Evolutionary conservation across 2,797 vertebrate genomes (phyloP).

Genomic region (Anguilla obscura): DNA sequence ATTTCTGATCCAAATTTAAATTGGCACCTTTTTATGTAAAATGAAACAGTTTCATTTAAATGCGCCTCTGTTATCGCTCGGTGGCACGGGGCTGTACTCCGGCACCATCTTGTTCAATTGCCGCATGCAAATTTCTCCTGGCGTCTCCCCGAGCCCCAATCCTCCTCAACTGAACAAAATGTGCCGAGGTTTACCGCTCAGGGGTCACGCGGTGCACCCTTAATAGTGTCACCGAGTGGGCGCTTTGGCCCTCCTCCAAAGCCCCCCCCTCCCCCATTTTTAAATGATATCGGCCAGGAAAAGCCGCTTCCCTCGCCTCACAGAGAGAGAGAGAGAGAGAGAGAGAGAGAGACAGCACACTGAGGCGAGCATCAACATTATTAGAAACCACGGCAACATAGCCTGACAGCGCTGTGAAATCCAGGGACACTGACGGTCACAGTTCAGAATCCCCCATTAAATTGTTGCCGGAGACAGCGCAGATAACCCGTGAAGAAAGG

Average conservation of each 20-base stretch:
- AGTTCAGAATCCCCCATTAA: conserved; percentile 61
- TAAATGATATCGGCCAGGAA: conserved; percentile 46
- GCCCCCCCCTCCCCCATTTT: conserved; percentile 31
- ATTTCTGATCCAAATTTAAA: conserved; percentile 7
- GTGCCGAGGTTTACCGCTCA: neutral
- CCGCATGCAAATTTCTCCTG: neutral
- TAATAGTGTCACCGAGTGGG: conserved; percentile 27
- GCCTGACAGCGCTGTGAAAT: conserved; percentile 63
- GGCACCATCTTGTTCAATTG: conserved; percentile 14
- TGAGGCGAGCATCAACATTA: conserved; percentile 47
- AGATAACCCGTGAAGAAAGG: conserved; percentile 45
- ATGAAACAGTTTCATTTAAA: conserved; percentile 26
- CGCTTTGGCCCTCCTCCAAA: neutral
- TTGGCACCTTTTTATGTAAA: conserved; percentile 1
- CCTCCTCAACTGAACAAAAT: conserved; percentile 19
- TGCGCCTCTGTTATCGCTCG: neutral
- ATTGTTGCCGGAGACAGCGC: conserved; percentile 41
- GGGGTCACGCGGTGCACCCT: conserved; percentile 7
- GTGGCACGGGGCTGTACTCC: conserved; percentile 16
- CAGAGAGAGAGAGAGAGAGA: too few species aligned
- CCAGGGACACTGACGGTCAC: conserved; percentile 54
- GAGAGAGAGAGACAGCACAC: conserved; percentile 32
- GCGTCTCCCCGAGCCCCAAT: neutral
- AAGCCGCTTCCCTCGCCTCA: conserved; percentile 32
- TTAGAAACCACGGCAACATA: conserved; percentile 49